Base-by-base conservation (phyloP, 2,888 invertebrate species). In the Parnassius orleans region DNA sequence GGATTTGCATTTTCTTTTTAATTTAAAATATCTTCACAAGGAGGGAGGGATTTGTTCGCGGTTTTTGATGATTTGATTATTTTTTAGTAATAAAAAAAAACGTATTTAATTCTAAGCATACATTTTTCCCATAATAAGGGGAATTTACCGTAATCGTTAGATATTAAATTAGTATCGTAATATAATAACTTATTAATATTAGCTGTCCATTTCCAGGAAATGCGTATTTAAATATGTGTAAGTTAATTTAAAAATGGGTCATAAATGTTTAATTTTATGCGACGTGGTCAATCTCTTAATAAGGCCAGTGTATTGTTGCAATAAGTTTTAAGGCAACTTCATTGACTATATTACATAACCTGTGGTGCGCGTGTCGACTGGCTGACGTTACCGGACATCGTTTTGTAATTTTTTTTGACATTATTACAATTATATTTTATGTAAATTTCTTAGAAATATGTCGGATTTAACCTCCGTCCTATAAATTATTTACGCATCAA, bases 261-360 rank as follows among this genome's bases (percentile, higher is more conserved):
- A 63, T 11, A 33, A 10, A 33, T 51, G 44, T 44, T 15, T 24
- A 15, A 9, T 42, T 33, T 19, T 12, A 44, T 10, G 47, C 3
- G n/a, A 63, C 62, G 58, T 63, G 62, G 50, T 43, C 44, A 57
- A 63, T 63, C 62, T 58, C 50, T 19, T 43, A 5, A 7, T 48
- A 7, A 12, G 12, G 10, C 47, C 14, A 19, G 14, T 5, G 52
- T 11, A 14, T 50, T 62, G 57, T 15, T 10, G 58, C 57, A 63
- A 61, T 57, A 47, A 24, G n/a, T 24, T 63, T 62, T 63, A 54
- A 54, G 58, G 62, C 62, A 63, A 63, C 53, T 44, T 10, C 50
- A 55, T 55, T 61, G 44, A 50, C 24, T 43, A 7, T 9, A 12
- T 63, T 63, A 63, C 62, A 63, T 63, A 63, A 63, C 14, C 47